These are phyloP conservation scores for Desmophyllum pertusum DNA, from an alignment of 92 coral and sea anemone species.

Conservation along the genomic window DNA sequence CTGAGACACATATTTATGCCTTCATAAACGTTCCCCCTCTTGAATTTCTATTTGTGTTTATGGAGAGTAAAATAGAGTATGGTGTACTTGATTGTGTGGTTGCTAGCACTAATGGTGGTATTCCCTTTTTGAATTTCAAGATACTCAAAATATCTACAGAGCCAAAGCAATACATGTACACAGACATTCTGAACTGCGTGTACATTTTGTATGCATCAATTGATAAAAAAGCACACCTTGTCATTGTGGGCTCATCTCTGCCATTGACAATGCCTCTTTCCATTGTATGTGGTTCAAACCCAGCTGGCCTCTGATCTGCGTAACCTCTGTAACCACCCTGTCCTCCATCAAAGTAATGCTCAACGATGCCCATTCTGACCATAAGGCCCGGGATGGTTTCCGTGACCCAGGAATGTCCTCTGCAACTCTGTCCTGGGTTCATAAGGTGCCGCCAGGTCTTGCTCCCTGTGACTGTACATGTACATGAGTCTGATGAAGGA, in stretches of 20 bases:
- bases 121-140: background rate
- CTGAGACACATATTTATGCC: too few relatives aligned
- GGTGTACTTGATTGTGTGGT: background rate
- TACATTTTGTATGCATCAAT: background rate
- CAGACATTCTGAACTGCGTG: background rate
- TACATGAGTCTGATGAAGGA: too few relatives aligned
- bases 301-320: conserved; percentile 1
- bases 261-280: background rate
- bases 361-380: conserved; percentile 12
- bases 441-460: conserved; percentile 35
- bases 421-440: conserved; percentile 48
- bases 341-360: background rate
- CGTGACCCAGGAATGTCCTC: background rate
- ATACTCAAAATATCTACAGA: background rate
- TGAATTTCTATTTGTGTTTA: too few relatives aligned
- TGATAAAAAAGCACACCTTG: background rate
- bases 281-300: background rate
- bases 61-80: too few relatives aligned
- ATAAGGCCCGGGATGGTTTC: conserved; percentile 4
- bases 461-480: conserved; percentile 1
- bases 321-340: conserved; percentile 3
- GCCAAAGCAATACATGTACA: background rate
- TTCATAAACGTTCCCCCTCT: too few relatives aligned
- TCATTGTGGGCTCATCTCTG: background rate
- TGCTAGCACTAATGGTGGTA: background rate